Evolutionary conservation across 2,888 invertebrate genomes (phyloP).

Genomic region (Cerastis rubricosa): DNA sequence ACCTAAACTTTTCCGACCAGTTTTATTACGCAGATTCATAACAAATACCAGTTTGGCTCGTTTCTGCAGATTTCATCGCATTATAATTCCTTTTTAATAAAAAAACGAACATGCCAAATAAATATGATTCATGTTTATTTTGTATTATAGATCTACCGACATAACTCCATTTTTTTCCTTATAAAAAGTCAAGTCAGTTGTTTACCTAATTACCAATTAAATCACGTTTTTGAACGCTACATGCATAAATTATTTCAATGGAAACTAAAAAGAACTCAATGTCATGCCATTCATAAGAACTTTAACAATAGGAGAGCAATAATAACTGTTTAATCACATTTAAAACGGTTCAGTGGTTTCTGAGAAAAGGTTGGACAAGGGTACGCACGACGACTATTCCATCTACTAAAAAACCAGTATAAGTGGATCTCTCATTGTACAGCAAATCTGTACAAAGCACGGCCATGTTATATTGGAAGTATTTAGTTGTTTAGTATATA

Average conservation of each 20-base stretch:
- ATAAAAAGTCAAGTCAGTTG: not conserved
- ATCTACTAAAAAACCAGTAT: too few species aligned
- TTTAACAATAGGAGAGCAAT: conserved; percentile 31
- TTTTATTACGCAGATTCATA: not conserved
- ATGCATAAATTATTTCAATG: not conserved
- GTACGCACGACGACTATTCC: too few species aligned
- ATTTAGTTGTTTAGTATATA: too few species aligned
- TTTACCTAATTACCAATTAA: not conserved
- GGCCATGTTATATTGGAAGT: too few species aligned
- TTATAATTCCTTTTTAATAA: not conserved
- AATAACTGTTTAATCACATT: conserved; percentile 36
- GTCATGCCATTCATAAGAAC: conserved; percentile 34
- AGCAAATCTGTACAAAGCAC: too few species aligned
- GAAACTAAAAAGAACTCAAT: conserved; percentile 35
- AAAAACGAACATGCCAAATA: too few species aligned
- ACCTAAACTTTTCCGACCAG: not conserved
- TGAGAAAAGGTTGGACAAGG: conserved; percentile 39
- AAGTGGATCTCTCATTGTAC: too few species aligned
- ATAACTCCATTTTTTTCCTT: not conserved
- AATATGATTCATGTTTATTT: not conserved
- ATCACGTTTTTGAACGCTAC: not conserved
- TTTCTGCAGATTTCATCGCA: not conserved
- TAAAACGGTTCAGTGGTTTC: conserved; percentile 26
- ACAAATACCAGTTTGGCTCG: not conserved
- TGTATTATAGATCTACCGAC: not conserved